Evolutionary conservation across 2,888 invertebrate species (phyloP).

Genomic region (Lymantria dispar): DNA sequence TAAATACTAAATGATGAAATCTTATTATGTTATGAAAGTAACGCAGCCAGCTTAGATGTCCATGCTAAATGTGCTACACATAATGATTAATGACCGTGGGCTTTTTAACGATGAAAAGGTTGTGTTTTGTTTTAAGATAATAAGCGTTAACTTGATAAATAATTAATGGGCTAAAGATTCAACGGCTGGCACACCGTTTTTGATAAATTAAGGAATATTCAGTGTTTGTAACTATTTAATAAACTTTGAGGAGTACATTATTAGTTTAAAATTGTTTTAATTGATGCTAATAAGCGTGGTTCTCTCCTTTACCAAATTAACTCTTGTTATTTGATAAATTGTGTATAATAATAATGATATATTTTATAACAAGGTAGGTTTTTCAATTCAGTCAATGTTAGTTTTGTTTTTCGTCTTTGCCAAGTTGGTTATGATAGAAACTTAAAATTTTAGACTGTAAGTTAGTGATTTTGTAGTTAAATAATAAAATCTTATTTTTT

Average conservation of each 20-base stretch:
- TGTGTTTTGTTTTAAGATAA: slow-evolving; percentile 66
- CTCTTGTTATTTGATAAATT: too few species aligned
- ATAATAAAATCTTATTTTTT: too few species aligned
- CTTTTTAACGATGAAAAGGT: slow-evolving; percentile 55
- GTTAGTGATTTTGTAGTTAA: too few species aligned
- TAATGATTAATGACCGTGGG: slow-evolving; percentile 60
- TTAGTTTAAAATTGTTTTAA: neutral
- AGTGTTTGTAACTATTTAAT: neutral
- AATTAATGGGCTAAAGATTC: slow-evolving; percentile 59
- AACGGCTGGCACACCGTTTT: slow-evolving; percentile 33
- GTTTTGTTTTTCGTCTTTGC: too few species aligned
- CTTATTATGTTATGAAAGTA: slow-evolving; percentile 27
- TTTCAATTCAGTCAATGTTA: too few species aligned
- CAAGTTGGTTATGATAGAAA: too few species aligned
- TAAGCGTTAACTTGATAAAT: slow-evolving; percentile 67
- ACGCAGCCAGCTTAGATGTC: slow-evolving; percentile 19
- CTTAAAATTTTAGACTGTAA: too few species aligned
- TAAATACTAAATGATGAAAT: neutral
- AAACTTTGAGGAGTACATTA: neutral
- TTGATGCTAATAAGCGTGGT: neutral
- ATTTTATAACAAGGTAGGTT: too few species aligned
- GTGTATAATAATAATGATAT: too few species aligned
- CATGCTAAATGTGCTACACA: slow-evolving; percentile 29
- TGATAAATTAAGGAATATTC: slow-evolving; percentile 40
- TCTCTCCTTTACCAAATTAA: too few species aligned